Conservation (phyloP, 2,888 invertebrate species). For the Saturnia pavonia region DNA sequence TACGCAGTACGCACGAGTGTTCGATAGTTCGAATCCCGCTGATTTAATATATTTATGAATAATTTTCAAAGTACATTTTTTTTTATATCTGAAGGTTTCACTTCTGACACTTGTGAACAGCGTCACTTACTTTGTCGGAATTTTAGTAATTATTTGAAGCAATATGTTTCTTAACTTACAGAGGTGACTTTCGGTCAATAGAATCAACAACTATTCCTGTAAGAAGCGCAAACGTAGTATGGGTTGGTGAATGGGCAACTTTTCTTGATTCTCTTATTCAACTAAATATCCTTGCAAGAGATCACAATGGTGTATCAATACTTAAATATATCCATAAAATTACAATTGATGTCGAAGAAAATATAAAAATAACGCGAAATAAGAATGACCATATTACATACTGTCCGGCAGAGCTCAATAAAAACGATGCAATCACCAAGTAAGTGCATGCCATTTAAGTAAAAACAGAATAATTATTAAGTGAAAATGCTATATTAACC, state of each 20-base stretch:
- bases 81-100: too few relatives aligned
- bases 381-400: constrained; percentile 15
- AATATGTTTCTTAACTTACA: constrained; percentile 20
- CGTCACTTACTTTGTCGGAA: background rate
- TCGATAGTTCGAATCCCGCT: too few relatives aligned
- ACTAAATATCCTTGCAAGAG: constrained; percentile 27
- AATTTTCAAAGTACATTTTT: too few relatives aligned
- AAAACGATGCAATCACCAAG: constrained; percentile 4
- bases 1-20: too few relatives aligned
- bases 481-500: too few relatives aligned
- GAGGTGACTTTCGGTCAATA: constrained; percentile 26
- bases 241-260: constrained; percentile 30
- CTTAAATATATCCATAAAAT: constrained; percentile 28
- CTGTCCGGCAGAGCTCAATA: constrained; percentile 16
- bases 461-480: too few relatives aligned
- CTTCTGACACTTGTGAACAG: too few relatives aligned
- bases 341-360: constrained; percentile 24
- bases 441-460: background rate
- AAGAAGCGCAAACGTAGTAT: constrained; percentile 29
- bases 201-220: constrained; percentile 25
- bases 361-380: constrained; percentile 1
- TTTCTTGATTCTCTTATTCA: constrained; percentile 35
- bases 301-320: constrained; percentile 28
- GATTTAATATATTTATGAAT: too few relatives aligned
- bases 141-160: background rate